phyloP scores from a whole-genome alignment of 2,888 invertebrate species.

The Tolmerus cingulatus region DNA sequence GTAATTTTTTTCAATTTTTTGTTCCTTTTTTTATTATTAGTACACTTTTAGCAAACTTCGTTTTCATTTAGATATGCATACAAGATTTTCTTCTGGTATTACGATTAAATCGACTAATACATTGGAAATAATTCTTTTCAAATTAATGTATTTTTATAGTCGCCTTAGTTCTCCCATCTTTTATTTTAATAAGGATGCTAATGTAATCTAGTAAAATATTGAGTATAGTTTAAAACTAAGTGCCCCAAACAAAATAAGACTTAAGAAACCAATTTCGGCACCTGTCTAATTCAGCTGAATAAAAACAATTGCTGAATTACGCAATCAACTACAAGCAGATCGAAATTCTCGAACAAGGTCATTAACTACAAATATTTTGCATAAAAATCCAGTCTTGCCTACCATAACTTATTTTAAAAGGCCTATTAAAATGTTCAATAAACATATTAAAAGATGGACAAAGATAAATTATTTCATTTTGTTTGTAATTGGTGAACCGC shows the following conservation, averaged over 20 bases:
- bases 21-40: background rate
- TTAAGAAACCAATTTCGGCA: too few species aligned
- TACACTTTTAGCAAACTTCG: background rate
- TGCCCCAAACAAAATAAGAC: too few species aligned
- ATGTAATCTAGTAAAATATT: too few species aligned
- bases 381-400: background rate
- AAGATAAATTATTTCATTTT: background rate
- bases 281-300: background rate
- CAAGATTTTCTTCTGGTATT: background rate
- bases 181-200: too few species aligned
- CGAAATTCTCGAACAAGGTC: background rate
- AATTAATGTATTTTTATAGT: background rate
- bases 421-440: too few species aligned
- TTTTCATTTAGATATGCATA: background rate
- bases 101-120: background rate
- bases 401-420: too few species aligned
- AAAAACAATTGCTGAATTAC: background rate
- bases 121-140: background rate
- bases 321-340: background rate
- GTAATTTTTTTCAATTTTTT: constrained; percentile 9
- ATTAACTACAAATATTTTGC: background rate
- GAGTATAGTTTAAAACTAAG: too few species aligned
- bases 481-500: too few species aligned
- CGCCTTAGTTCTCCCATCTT: too few species aligned
- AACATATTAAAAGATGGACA: too few species aligned